Evolutionary conservation across 2,113 vertebrate species (phyloP).

Genomic region (Reinhardtius hippoglossoides): DNA sequence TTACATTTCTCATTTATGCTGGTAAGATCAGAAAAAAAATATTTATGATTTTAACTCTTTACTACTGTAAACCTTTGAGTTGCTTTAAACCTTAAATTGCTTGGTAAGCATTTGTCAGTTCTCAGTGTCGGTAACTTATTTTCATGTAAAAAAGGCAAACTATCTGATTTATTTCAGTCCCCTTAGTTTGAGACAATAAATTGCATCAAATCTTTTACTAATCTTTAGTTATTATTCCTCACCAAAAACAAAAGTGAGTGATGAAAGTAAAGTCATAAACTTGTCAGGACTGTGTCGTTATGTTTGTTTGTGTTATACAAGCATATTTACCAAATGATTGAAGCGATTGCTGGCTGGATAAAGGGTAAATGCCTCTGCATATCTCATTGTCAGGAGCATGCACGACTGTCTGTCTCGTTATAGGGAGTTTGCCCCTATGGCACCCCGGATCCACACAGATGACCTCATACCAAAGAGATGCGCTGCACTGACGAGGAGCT

Average conservation of each 20-base stretch:
- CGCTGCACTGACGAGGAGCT: slow-evolving; percentile 55
- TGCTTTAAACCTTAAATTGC: background rate
- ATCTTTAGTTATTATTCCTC: background rate
- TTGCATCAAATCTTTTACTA: background rate
- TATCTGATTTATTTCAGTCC: background rate
- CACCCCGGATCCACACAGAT: slow-evolving; percentile 52
- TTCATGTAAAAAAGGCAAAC: too few species aligned
- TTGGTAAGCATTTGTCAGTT: background rate
- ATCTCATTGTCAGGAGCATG: slow-evolving; percentile 58
- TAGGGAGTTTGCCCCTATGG: slow-evolving; percentile 64
- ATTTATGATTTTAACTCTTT: background rate
- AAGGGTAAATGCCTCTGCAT: slow-evolving; percentile 47
- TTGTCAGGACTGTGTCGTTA: background rate
- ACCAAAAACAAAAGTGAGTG: background rate
- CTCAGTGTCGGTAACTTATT: too few species aligned
- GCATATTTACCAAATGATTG: slow-evolving; percentile 42
- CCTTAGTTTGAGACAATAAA: background rate
- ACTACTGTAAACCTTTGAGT: background rate
- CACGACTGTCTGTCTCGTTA: slow-evolving; percentile 49
- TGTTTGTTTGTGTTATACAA: slow-evolving; percentile 36
- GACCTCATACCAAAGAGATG: slow-evolving; percentile 77
- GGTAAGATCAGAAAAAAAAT: background rate
- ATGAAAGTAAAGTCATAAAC: slow-evolving; percentile 1
- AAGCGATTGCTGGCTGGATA: slow-evolving; percentile 30
- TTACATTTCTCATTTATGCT: background rate